Evolutionary conservation across 1,140 invertebrate species (phyloP).

Genomic region (Bombus difficillimus): DNA sequence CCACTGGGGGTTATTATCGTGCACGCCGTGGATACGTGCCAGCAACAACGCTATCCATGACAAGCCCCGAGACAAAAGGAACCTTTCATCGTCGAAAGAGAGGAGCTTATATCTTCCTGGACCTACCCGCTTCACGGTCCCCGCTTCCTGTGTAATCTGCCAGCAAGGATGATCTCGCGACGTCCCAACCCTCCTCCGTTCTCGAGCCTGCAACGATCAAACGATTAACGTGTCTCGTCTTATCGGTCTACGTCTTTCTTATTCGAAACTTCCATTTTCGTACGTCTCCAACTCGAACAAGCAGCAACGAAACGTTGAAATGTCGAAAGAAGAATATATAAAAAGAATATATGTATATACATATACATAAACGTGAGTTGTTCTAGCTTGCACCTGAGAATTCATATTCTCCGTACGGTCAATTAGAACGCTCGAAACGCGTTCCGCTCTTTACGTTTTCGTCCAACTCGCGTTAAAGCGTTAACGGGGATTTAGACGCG

Average conservation of each 20-base stretch:
- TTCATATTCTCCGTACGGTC: conserved; percentile 5
- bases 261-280: background rate
- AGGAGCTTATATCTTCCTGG: conserved; percentile 25
- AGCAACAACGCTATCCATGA: conserved; percentile 57
- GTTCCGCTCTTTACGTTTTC: background rate
- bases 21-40: conserved; percentile 50
- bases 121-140: background rate
- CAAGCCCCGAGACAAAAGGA: conserved; percentile 57
- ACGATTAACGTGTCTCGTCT: background rate
- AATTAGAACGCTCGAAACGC: conserved; percentile 18
- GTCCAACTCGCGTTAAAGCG: conserved; percentile 15
- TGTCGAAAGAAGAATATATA: too few relatives aligned
- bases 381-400: conserved; percentile 1
- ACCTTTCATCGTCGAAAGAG: conserved; percentile 40
- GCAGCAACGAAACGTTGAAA: background rate
- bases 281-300: background rate
- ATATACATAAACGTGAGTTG: too few relatives aligned
- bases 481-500: background rate
- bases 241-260: background rate
- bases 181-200: background rate
- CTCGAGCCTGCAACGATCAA: conserved; percentile 1
- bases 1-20: conserved; percentile 60
- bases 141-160: conserved; percentile 30
- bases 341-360: too few relatives aligned
- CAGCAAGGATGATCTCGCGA: conserved; percentile 26